Evolutionary conservation across 1,140 invertebrate genomes (phyloP), one percentile per base, ranked within the genome.

Genomic region (Amyelois transitella): DNA sequence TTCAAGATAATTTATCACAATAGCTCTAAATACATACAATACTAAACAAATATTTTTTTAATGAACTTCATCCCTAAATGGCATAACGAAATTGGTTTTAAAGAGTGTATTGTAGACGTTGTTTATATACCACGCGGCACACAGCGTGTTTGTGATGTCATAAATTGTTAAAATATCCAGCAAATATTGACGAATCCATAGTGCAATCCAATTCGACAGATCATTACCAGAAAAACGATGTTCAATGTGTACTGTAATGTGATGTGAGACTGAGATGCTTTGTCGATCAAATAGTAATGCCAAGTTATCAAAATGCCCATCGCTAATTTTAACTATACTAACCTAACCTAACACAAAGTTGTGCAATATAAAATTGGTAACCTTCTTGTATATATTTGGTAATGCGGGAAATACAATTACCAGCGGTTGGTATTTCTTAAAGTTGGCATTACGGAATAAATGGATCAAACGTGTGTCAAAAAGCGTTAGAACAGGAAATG

Each of bases 161-260:
- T 14, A 43, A 14, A 28, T 28, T 4, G 25, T 32, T 10, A 10
- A 38, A 43, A 54, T 43, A 64, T 25, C 50, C 57, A 24, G 22
- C 7, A 38, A 38, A 38, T 38, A 38, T 38, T 38, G 32, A 38
- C 32, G n/a, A n/a, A n/a, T n/a, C n/a, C 51, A 58, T 24, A 51
- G 62, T 62, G 62, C 55, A 57, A 20, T 51, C 58, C 55, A 48
- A 67, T 21, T 21, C 18, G 45, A 48, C 18, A 21, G 18, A 48
- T 48, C 45, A 48, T 48, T 6, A 48, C 20, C 20, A 48, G 45
- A 48, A 67, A 55, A 72, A 49, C 54, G 49, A 72, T 69, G 68
- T 75, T 66, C 53, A 70, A 75, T 75, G 73, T 75, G 70, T 74
- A 69, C 66, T 66, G 72, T 72, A 68, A 78, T 72, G 75, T 75